These are phyloP conservation scores for Ennomos fuscantarius DNA, from an alignment of 2,888 invertebrate species.

Conservation along the genomic window DNA sequence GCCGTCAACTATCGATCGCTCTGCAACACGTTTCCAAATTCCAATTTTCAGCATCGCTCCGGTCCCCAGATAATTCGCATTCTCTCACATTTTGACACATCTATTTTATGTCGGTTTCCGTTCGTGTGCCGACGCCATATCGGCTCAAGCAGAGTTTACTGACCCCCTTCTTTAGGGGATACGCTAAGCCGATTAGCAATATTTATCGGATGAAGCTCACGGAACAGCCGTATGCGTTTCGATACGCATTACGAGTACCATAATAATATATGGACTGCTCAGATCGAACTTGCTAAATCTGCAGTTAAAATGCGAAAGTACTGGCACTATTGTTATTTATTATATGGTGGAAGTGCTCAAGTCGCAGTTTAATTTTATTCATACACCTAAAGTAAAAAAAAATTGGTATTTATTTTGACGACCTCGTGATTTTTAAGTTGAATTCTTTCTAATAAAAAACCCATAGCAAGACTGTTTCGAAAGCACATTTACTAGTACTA, in stretches of 20 bases:
- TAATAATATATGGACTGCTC: slow-evolving; percentile 8
- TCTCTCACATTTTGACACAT: background rate
- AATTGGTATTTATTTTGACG: no score
- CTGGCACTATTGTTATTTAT: background rate
- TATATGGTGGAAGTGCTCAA: no score
- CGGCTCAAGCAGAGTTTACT: slow-evolving; percentile 49
- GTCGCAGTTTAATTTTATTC: background rate
- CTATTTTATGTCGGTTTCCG: slow-evolving; percentile 16
- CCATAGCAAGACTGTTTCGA: no score
- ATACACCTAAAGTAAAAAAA: background rate
- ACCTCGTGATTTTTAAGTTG: no score
- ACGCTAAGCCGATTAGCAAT: slow-evolving; percentile 58
- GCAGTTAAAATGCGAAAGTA: background rate
- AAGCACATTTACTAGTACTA: no score
- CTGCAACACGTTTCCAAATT: no score
- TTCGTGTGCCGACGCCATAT: slow-evolving; percentile 32
- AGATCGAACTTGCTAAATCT: background rate
- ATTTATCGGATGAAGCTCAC: slow-evolving; percentile 50
- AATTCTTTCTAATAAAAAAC: no score
- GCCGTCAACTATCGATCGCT: no score
- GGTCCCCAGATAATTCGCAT: background rate
- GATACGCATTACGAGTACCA: slow-evolving; percentile 48
- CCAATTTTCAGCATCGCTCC: no score
- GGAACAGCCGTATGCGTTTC: slow-evolving; percentile 45
- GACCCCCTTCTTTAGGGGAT: slow-evolving; percentile 50